These are phyloP conservation scores for Neogobius melanostomus DNA, from an alignment of 2,113 vertebrate genomes.

Conservation along the genomic window DNA sequence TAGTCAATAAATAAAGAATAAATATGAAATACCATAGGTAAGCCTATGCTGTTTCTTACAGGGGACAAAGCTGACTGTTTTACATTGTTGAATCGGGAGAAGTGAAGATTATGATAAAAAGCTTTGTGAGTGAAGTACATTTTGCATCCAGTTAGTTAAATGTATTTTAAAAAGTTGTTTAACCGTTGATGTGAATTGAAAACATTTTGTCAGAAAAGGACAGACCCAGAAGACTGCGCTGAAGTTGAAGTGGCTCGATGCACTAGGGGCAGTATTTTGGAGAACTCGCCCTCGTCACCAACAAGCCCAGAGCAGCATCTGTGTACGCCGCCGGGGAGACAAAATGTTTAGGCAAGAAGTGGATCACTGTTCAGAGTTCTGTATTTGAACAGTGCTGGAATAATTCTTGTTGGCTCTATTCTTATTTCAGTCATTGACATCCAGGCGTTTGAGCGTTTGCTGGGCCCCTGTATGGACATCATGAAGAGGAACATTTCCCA, in stretches of 20 bases:
- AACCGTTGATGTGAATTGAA: background rate
- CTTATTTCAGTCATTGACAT: slow-evolving; percentile 88
- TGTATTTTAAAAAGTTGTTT: background rate
- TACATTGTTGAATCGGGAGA: slow-evolving; percentile 93
- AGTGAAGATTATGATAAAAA: slow-evolving; percentile 86
- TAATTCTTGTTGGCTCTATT: background rate
- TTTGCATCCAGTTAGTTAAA: background rate
- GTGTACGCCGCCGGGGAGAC: slow-evolving; percentile 90
- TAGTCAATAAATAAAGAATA: background rate
- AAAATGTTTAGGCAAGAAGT: slow-evolving; percentile 87
- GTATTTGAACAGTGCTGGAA: background rate
- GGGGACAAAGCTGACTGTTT: slow-evolving; percentile 91
- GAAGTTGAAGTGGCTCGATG: slow-evolving; percentile 93
- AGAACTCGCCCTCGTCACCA: slow-evolving; percentile 94
- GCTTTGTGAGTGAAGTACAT: slow-evolving; percentile 59
- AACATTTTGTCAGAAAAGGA: slow-evolving; percentile 77
- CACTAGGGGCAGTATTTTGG: slow-evolving; percentile 91
- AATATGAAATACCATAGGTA: background rate
- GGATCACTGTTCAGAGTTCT: background rate
- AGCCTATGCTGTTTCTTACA: slow-evolving; percentile 51
- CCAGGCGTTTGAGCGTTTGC: slow-evolving; percentile 93
- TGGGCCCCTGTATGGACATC: slow-evolving; percentile 97
- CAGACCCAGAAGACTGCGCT: slow-evolving; percentile 76
- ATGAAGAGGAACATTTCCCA: slow-evolving; percentile 97
- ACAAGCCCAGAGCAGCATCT: slow-evolving; percentile 93